Base-by-base conservation (phyloP, 2,888 invertebrate genomes). In the Ormyrus nitidulus region DNA sequence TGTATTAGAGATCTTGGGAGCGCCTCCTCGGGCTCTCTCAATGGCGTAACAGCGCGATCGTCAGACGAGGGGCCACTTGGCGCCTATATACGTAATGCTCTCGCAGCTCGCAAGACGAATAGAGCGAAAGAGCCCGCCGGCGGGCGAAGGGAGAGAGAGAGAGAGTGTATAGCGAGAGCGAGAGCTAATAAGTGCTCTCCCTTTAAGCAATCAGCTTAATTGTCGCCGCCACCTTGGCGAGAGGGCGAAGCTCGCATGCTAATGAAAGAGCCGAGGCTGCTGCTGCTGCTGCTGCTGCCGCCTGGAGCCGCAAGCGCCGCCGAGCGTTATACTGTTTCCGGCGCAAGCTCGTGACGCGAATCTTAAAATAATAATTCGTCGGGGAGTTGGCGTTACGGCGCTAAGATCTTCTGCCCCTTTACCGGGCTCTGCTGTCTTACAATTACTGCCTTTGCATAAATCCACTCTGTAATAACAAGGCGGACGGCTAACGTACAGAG, bases 121-220 rank as follows among this genome's bases (percentile, higher is more conserved):
- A 82, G 85, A 85, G 64, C 7, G 46, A 49, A n/a, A 34, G 13
- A 9, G 70, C 34, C 34, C 34, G 34, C 34, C 6, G 49, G 5
- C 53, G 6, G 48, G 9, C 2, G 19, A 19, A 19, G 8, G n/a
- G 56, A 7, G 19, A 11, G 8, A 19, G 56, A 7, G 19, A 11
- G 56, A 5, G 13, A 34, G 48, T 0, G 34, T 4, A 2, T 2
- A 2, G 34, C 34, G 34, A 34, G 34, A 34, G 34, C 34, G 34
- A 4, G 34, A 34, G 51, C 73, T 81, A 81, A 81, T 81, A 80
- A 77, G 77, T 77, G 80, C 77, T 80, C 77, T 81, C 81, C 81
- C 73, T 74, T 81, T 78, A 81, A 81, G 77, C 78, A 81, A 81
- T 81, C 81, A 81, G 78, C 71, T 75, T 81, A 78, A 81, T 78